Conservation (phyloP, 92 coral and sea anemone genomes). For the Galaxea fascicularis region DNA sequence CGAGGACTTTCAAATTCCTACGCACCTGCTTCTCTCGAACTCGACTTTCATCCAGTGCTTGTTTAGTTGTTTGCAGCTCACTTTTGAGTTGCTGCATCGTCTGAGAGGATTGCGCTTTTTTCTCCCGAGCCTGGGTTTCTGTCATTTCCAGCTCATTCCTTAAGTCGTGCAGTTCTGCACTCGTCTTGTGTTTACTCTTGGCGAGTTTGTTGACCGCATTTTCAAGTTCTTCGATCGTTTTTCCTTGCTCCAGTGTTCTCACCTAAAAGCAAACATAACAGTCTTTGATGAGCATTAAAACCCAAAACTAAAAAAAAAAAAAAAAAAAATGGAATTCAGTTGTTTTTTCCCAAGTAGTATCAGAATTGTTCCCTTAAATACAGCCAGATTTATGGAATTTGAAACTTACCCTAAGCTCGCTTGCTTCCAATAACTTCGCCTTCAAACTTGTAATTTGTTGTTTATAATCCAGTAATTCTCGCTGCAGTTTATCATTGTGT, state of each 20-base stretch:
- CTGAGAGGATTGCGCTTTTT: slow-evolving; percentile 72
- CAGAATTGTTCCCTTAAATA: background rate
- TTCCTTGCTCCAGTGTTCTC: slow-evolving; percentile 87
- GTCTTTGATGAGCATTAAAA: background rate
- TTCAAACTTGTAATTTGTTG: slow-evolving; percentile 86
- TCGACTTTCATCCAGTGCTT: slow-evolving; percentile 87
- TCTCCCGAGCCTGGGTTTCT: slow-evolving; percentile 82
- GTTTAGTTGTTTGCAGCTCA: slow-evolving; percentile 82
- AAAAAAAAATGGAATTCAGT: too few species aligned
- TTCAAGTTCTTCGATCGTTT: slow-evolving; percentile 90
- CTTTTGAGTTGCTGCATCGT: slow-evolving; percentile 77
- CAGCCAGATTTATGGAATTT: background rate
- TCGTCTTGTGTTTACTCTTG: slow-evolving; percentile 95
- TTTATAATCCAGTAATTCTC: slow-evolving; percentile 91
- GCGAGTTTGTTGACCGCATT: slow-evolving; percentile 94
- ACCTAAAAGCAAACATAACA: slow-evolving; percentile 51
- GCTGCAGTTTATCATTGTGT: slow-evolving; percentile 92
- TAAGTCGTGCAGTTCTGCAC: slow-evolving; percentile 84
- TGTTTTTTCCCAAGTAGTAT: background rate
- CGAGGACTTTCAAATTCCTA: background rate
- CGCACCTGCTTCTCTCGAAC: slow-evolving; percentile 90
- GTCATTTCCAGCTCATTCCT: slow-evolving; percentile 82
- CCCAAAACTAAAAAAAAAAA: too few species aligned
- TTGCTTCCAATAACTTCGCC: slow-evolving; percentile 87
- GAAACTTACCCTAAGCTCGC: slow-evolving; percentile 86